Base-by-base conservation (phyloP, 1,140 invertebrate genomes). In the Pinna nobilis region DNA sequence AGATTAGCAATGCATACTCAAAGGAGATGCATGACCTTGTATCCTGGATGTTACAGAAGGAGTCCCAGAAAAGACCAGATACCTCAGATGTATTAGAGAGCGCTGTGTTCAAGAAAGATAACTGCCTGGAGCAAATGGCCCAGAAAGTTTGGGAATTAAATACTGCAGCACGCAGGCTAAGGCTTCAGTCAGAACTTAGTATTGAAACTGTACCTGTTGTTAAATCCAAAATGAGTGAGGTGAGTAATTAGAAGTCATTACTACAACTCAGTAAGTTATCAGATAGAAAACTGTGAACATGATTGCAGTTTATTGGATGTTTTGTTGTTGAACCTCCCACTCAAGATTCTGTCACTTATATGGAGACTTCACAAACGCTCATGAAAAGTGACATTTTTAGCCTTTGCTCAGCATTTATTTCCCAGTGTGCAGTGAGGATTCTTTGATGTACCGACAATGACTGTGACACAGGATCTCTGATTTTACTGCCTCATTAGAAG, bases 131-230 rank as follows among this genome's bases (percentile, higher is more conserved):
- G 37, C 71, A 82, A 28, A 70, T 85, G 59, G 83, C 83, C 51
- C 71, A 82, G 33, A 77, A 80, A 57, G 82, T 88, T n/a, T 84
- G 80, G 78, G 81, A 86, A 53, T 63, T 88, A 37, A 87, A 88
- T 50, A 79, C 86, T 6, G 57, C 60, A n/a, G 76, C 83, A 9
- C 75, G 87, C 20, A 74, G 77, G 68, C 63, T 81, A 18, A 74
- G 82, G 44, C 69, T 81, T 32, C 82, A 81, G 50, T 79, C 83
- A 41, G 18, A 68, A 7, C 41, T 75, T 3, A 77, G 79, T 18
- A 77, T 77, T 13, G 78, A 83, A 37, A 72, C 78, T 23, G 79
- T 80, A n/a, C 86, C 87, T 51, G 81, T 87, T 0, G 82, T 88
- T 5, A 86, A 84, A 28, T 84, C 86, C 13, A 84, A 86, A 68